Evolutionary conservation across 2,797 vertebrate species (phyloP).

Genomic region (Zenarchopterus dispar): DNA sequence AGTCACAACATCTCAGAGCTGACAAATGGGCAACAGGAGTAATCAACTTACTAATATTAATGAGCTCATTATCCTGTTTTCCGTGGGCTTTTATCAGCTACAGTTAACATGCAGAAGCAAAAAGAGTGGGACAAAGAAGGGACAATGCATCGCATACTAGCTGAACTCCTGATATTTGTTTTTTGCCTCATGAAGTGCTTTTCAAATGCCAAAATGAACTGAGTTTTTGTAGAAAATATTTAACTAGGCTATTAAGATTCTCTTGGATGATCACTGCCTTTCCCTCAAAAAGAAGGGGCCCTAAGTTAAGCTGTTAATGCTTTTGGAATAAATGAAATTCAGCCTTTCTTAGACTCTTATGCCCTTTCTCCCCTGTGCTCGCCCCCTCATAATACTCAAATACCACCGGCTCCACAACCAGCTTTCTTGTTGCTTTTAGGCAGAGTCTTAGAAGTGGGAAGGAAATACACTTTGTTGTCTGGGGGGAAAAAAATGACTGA

Average conservation of each 20-base stretch:
- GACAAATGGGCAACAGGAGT: constrained; percentile 59
- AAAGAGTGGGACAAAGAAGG: constrained; percentile 25
- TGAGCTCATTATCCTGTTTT: constrained; percentile 43
- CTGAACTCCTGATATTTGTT: constrained; percentile 23
- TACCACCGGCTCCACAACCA: constrained; percentile 7
- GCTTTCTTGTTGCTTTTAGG: constrained; percentile 40
- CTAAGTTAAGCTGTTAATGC: constrained; percentile 42
- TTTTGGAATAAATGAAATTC: constrained; percentile 32
- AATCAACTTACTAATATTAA: constrained; percentile 58
- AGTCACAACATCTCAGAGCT: constrained; percentile 48
- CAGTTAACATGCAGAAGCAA: constrained; percentile 26
- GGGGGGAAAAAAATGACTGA: constrained; percentile 51
- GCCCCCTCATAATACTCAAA: constrained; percentile 3
- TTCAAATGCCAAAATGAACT: constrained; percentile 24
- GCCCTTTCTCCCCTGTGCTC: constrained; percentile 7
- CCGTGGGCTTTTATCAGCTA: constrained; percentile 28
- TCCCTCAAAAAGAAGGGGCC: constrained; percentile 10
- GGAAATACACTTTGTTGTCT: constrained; percentile 57
- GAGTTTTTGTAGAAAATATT: constrained; percentile 28
- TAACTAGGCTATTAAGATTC: constrained; percentile 37
- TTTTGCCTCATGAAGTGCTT: constrained; percentile 27
- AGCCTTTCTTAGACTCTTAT: constrained; percentile 17
- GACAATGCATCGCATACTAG: constrained; percentile 12
- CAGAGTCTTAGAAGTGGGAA: constrained; percentile 25
- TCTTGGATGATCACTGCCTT: constrained; percentile 29